These are phyloP conservation scores for Abrostola triplasia DNA, from an alignment of 2,888 invertebrate genomes.

Conservation along the genomic window DNA sequence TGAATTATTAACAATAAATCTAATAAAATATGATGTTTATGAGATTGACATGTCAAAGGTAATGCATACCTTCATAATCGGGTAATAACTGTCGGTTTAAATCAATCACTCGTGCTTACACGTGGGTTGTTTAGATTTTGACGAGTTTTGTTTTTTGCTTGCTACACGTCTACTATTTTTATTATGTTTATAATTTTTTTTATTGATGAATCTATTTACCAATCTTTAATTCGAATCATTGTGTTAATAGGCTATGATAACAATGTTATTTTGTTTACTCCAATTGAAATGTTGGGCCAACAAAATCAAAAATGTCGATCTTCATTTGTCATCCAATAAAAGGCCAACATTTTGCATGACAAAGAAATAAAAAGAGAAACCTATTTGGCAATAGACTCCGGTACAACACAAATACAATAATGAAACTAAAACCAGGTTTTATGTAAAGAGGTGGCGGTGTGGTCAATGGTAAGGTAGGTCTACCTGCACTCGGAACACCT, in stretches of 20 bases:
- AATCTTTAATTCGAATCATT: no score
- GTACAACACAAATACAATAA: conserved; percentile 36
- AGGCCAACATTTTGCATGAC: background rate
- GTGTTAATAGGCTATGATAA: no score
- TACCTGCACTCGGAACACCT: conserved; percentile 78
- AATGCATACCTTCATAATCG: conserved; percentile 54
- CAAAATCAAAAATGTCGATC: background rate
- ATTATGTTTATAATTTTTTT: background rate
- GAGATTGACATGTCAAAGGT: conserved; percentile 61
- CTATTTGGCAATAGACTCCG: conserved; percentile 27
- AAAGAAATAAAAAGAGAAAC: conserved; percentile 14
- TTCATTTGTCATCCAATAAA: background rate
- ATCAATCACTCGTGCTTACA: conserved; percentile 58
- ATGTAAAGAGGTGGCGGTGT: conserved; percentile 59
- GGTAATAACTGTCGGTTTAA: conserved; percentile 65
- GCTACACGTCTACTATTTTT: conserved; percentile 27
- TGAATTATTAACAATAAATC: conserved; percentile 49
- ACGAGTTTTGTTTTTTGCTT: conserved; percentile 28
- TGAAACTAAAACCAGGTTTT: conserved; percentile 48
- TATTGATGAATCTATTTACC: no score
- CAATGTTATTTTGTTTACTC: no score
- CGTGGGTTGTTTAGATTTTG: conserved; percentile 27
- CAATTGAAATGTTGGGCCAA: no score
- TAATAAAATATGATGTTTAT: conserved; percentile 61
- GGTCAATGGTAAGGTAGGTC: conserved; percentile 67